Evolutionary conservation across 1,140 invertebrate genomes (phyloP).

Genomic region (Philopotamus ludificatus): DNA sequence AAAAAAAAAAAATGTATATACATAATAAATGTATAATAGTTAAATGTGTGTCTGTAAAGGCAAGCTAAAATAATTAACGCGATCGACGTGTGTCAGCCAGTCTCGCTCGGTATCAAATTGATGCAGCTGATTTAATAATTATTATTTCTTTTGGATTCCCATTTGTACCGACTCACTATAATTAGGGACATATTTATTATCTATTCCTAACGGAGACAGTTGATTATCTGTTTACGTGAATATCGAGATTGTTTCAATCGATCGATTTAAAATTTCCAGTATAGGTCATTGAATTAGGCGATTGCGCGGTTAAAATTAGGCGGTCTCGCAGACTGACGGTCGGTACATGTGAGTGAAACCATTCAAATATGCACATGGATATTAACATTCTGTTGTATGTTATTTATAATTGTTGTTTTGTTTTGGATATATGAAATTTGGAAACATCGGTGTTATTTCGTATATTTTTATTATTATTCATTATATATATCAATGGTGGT

Average conservation of each 20-base stretch:
- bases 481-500: not conserved
- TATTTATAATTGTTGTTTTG: not conserved
- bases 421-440: not conserved
- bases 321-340: constrained; percentile 5
- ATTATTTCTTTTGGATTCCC: constrained; percentile 12
- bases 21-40: constrained; percentile 16
- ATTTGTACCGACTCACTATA: constrained; percentile 14
- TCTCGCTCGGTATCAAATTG: not conserved
- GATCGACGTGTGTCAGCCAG: not conserved
- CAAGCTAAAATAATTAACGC: constrained; percentile 1
- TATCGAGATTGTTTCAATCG: not conserved
- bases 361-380: constrained; percentile 30
- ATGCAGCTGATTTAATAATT: not conserved
- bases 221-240: not conserved
- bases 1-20: constrained; percentile 27
- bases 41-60: not conserved
- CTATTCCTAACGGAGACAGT: not conserved
- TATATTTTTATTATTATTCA: not conserved
- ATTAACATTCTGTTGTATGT: too few relatives aligned
- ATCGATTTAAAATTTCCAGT: not conserved
- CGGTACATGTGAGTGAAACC: constrained; percentile 6
- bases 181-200: constrained; percentile 12
- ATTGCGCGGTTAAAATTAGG: constrained; percentile 4
- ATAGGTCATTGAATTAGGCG: not conserved
- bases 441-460: not conserved